phyloP scores from a whole-genome alignment of 2,113 vertebrate genomes.

The Pelecanus crispus region DNA sequence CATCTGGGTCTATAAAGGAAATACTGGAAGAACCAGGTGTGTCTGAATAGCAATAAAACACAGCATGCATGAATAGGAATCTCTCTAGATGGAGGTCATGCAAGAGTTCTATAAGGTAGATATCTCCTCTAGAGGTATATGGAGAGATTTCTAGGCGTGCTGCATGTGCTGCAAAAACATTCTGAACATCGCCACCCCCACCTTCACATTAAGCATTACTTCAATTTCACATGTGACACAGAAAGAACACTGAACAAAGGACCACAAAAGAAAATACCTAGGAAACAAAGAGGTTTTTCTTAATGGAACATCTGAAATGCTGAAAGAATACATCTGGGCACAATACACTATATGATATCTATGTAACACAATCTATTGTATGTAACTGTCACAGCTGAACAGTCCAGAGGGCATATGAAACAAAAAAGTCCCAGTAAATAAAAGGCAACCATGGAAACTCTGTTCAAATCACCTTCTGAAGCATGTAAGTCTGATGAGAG shows the following conservation, averaged over 20 bases:
- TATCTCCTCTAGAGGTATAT: not conserved
- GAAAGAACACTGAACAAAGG: not conserved
- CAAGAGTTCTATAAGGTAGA: not conserved
- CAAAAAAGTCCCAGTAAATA: not conserved
- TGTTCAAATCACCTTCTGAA: not conserved
- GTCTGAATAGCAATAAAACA: not conserved
- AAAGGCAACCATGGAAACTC: not conserved
- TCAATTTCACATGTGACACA: not conserved
- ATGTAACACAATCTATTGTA: not conserved
- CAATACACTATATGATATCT: not conserved
- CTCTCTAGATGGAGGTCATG: not conserved
- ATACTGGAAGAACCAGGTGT: not conserved
- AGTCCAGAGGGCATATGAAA: not conserved
- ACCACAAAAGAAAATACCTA: not conserved
- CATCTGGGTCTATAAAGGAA: not conserved
- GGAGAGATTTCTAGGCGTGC: not conserved
- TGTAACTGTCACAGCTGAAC: not conserved
- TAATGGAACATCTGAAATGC: not conserved
- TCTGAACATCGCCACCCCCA: rapidly evolving
- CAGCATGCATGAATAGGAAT: not conserved
- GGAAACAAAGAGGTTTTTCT: not conserved
- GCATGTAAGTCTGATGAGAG: rapidly evolving
- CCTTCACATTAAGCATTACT: not conserved
- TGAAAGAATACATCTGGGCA: not conserved
- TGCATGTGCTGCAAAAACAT: not conserved